Evolutionary conservation across 2,888 invertebrate species (phyloP), one percentile per base, ranked within the genome.

Genomic region (Cheilosia vulpina): DNA sequence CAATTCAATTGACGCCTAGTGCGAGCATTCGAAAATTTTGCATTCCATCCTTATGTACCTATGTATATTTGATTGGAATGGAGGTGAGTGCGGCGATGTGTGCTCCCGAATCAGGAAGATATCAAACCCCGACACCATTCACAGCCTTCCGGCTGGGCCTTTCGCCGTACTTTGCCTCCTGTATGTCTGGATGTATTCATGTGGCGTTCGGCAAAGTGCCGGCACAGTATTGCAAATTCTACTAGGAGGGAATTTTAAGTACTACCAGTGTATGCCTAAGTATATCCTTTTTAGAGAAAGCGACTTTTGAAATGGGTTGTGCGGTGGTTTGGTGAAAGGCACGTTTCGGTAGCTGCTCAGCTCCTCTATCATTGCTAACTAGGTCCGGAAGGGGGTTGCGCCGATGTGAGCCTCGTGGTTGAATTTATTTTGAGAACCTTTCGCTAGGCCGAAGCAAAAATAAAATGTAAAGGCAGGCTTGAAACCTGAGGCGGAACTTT

Each of bases 1-100:
- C 60, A 71, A 84, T 84, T 84, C 80, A 84, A 80, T 76, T 80
- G 84, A 80, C 75, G 69, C 75, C 77, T 57, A 50, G 47, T 4
- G 31, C 31, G 19, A 47, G 24, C 65, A 75, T 71, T 80, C 66
- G 55, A 66, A 80, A 83, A 31, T 75, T 84, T 66, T 55, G 65
- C 75, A 78, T 71, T 79, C 57, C 38, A 52, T 65, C 6, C 24
- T 52, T 52, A 52, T 24, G 24, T 52, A 24, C 31, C 31, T 52
- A 15, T 50, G 3, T 47, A n/a, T 52, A 24, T 50, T 17, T 52
- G 52, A n/a, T 52, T 52, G 52, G 65, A 60, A 21, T 57, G 11
- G 52, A 52, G n/a, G 41, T 6, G 17, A 34, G 52, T 43, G 60
- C 52, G 31, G 21, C 45, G 60, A 68, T 60, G 76, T 76, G 66